Percentiles rank a stretch among this genome's conserved stretches.
phyloP scores from a whole-genome alignment of 2,113 vertebrate species.

The Passer domesticus region DNA sequence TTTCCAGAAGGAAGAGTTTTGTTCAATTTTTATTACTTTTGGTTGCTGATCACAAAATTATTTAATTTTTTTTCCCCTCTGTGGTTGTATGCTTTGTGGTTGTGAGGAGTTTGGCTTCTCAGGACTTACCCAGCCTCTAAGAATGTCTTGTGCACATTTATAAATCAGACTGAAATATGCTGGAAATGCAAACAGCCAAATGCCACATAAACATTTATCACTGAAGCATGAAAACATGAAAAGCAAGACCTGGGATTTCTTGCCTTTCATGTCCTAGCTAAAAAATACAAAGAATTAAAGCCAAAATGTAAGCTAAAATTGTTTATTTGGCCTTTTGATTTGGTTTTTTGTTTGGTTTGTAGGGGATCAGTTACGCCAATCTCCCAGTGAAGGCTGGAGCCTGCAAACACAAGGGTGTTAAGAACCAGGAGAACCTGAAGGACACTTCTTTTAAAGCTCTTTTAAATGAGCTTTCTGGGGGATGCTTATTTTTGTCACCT shows the following conservation, averaged over 20 bases:
- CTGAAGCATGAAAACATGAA: neutral
- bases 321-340: neutral
- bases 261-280: neutral
- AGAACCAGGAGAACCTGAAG: neutral
- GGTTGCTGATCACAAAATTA: neutral
- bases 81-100: neutral
- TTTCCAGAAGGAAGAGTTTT: neutral
- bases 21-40: neutral
- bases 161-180: neutral
- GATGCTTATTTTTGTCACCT: neutral
- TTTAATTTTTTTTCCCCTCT: neutral
- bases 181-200: slow-evolving; percentile 28
- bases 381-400: neutral
- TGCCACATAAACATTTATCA: neutral
- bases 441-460: neutral
- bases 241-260: neutral
- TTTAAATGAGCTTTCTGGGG: neutral
- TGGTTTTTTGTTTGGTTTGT: neutral
- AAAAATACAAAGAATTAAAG: slow-evolving; percentile 1
- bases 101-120: neutral
- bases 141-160: neutral
- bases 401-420: neutral
- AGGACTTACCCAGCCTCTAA: neutral
- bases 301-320: neutral
- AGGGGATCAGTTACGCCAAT: neutral